phyloP scores from a whole-genome alignment of 2,797 vertebrate genomes.

The Rallus crepitans region DNA sequence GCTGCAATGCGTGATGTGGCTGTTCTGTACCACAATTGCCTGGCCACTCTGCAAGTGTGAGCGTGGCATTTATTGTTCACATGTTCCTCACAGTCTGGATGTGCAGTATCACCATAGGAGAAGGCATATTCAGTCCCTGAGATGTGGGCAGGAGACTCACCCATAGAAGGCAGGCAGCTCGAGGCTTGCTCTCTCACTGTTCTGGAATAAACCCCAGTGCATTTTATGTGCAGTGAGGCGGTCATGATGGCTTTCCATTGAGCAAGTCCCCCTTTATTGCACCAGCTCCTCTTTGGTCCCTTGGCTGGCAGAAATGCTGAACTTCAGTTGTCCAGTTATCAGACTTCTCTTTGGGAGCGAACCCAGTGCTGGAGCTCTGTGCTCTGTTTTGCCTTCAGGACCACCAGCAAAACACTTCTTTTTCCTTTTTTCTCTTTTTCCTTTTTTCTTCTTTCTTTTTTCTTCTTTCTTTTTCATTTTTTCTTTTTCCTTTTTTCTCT shows the following conservation, averaged over 20 bases:
- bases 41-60: not conserved
- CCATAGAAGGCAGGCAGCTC: not conserved
- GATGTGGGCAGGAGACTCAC: not conserved
- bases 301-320: not conserved
- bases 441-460: too few relatives aligned
- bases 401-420: not conserved
- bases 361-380: not conserved
- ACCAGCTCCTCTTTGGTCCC: not conserved
- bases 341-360: not conserved
- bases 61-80: conserved; percentile 2
- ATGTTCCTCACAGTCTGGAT: not conserved
- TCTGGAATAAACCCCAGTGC: not conserved
- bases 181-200: not conserved
- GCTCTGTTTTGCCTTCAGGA: not conserved
- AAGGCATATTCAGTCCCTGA: not conserved
- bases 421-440: not conserved
- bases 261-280: not conserved
- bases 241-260: not conserved
- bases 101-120: not conserved
- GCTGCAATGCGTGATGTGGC: conserved; percentile 1
- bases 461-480: too few relatives aligned
- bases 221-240: not conserved
- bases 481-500: too few relatives aligned
- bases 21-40: conserved; percentile 19
- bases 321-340: not conserved